phyloP scores from a whole-genome alignment of 2,888 invertebrate species.

The Lasioglossum figueresi region DNA sequence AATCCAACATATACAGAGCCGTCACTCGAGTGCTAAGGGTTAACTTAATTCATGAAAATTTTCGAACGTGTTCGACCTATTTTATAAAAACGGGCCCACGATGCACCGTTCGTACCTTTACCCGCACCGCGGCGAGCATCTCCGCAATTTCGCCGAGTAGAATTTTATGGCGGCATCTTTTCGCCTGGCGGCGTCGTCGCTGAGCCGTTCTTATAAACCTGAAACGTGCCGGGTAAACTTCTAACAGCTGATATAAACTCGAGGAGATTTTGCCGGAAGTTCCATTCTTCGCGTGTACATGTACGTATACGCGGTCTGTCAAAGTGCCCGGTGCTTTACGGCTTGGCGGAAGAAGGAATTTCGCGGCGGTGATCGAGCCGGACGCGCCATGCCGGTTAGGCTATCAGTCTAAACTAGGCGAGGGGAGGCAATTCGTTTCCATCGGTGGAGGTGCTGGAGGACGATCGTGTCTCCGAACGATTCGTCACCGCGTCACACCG shows the following conservation, averaged over 20 bases:
- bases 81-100: background rate
- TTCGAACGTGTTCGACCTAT: background rate
- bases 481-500: conserved; percentile 65
- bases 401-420: conserved; percentile 49
- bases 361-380: background rate
- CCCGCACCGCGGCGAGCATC: background rate
- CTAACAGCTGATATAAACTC: background rate
- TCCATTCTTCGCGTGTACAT: background rate
- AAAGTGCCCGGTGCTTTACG: background rate
- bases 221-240: background rate
- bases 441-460: conserved; percentile 36
- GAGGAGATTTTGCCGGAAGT: background rate
- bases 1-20: no score
- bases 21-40: no score
- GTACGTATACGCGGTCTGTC: background rate
- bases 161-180: background rate
- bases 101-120: background rate
- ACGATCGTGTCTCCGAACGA: conserved; percentile 41
- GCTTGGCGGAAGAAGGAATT: background rate
- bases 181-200: background rate
- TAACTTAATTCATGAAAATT: background rate
- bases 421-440: conserved; percentile 45
- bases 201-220: background rate
- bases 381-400: background rate
- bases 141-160: background rate